phyloP scores from a whole-genome alignment of 2,888 invertebrate species.

The Actias luna region DNA sequence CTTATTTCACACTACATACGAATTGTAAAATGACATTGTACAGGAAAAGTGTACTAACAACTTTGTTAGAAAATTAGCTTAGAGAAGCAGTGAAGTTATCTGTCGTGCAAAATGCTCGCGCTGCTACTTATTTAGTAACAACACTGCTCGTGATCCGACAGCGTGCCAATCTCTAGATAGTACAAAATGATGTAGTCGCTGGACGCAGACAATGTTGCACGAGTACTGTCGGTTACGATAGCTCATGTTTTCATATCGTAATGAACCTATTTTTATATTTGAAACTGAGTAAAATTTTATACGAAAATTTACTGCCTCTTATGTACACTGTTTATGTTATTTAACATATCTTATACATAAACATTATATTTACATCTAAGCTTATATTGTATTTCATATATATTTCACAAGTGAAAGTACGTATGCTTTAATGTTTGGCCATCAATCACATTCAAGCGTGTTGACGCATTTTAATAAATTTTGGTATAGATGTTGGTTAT shows the following conservation, averaged over 20 bases:
- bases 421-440: no score
- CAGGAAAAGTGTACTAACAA: neutral
- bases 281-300: neutral
- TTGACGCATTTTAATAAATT: no score
- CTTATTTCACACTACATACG: no score
- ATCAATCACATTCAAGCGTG: no score
- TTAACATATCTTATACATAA: neutral
- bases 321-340: neutral
- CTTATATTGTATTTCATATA: no score
- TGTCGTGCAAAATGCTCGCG: neutral
- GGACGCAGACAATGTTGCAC: neutral
- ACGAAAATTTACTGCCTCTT: neutral
- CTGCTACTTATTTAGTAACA: neutral
- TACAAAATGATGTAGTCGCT: neutral
- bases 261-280: neutral
- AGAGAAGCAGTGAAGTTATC: neutral
- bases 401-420: no score
- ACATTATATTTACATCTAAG: no score
- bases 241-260: conserved; percentile 1
- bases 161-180: conserved; percentile 1
- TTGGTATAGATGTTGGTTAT: no score
- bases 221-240: neutral
- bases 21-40: neutral
- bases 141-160: neutral
- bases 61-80: neutral